Conservation (phyloP, 2,888 invertebrate genomes). For the Matsumyia berberina region DNA sequence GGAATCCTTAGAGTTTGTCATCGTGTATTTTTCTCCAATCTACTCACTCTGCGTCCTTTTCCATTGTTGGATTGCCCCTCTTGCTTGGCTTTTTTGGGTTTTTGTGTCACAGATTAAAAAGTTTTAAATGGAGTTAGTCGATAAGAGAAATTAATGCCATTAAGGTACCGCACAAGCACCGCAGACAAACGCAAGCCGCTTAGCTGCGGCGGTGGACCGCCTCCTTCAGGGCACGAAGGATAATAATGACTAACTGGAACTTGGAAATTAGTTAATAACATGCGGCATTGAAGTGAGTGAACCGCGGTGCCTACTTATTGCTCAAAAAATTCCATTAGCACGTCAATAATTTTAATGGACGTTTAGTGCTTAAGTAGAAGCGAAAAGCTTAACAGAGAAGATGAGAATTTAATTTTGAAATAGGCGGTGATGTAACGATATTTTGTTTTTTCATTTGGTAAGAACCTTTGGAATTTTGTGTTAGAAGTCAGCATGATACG, state of each 20-base stretch:
- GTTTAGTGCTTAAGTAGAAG: slow-evolving; percentile 27
- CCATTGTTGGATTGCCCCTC: slow-evolving; percentile 41
- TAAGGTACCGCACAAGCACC: slow-evolving; percentile 63
- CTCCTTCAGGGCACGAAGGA: slow-evolving; percentile 48
- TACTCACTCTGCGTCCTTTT: slow-evolving; percentile 28
- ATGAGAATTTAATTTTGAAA: neutral
- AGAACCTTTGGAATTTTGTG: neutral
- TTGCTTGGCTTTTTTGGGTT: slow-evolving; percentile 47
- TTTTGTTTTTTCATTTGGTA: neutral
- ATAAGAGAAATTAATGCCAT: slow-evolving; percentile 76
- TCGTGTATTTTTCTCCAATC: slow-evolving; percentile 57
- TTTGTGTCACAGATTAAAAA: slow-evolving; percentile 76
- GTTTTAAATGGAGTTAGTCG: slow-evolving; percentile 76
- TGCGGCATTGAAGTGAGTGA: slow-evolving; percentile 23
- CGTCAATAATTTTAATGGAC: slow-evolving; percentile 53
- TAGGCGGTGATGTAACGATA: neutral
- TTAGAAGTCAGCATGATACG: too few relatives aligned
- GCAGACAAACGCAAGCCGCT: slow-evolving; percentile 12
- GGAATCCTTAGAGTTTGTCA: slow-evolving; percentile 64
- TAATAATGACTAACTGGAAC: slow-evolving; percentile 60
- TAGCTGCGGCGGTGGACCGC: neutral
- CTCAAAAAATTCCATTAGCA: slow-evolving; percentile 47
- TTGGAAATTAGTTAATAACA: slow-evolving; percentile 57
- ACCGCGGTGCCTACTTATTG: slow-evolving; percentile 24
- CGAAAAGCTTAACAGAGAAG: neutral